phyloP scores from a whole-genome alignment of 2,888 invertebrate species.

The Oscheius sp. region DNA sequence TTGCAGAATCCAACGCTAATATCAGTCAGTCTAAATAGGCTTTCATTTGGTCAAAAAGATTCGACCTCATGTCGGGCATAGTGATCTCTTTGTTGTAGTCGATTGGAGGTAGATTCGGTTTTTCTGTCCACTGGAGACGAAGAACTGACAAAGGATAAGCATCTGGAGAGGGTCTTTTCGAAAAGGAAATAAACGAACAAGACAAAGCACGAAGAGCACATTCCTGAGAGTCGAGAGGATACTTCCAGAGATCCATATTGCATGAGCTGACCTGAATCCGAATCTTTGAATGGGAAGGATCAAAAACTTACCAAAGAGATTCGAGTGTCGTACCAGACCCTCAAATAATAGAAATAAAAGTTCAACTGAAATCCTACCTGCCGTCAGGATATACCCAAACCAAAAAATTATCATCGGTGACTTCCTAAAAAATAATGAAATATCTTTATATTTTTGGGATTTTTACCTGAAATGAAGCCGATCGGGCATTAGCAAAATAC shows the following conservation, averaged over 20 bases:
- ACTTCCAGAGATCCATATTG: constrained; percentile 60
- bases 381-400: constrained; percentile 68
- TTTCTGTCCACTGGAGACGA: constrained; percentile 62
- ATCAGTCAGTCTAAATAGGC: constrained; percentile 53
- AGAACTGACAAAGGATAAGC: constrained; percentile 62
- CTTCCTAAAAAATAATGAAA: constrained; percentile 38
- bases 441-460: too few relatives aligned
- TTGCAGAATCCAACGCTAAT: constrained; percentile 64
- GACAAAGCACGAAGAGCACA: constrained; percentile 74
- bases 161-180: constrained; percentile 21
- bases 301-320: constrained; percentile 40
- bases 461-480: constrained; percentile 56
- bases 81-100: constrained; percentile 66
- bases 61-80: constrained; percentile 70
- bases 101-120: constrained; percentile 58
- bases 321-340: constrained; percentile 66
- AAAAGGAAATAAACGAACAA: constrained; percentile 28
- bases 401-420: constrained; percentile 69
- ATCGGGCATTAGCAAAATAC: constrained; percentile 67
- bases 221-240: constrained; percentile 72
- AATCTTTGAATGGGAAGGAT: neutral
- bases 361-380: constrained; percentile 45
- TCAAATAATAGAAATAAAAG: neutral
- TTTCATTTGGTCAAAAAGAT: too few relatives aligned
- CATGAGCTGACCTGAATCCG: constrained; percentile 44